Percentiles rank a stretch among this genome's conserved stretches.
phyloP scores from a whole-genome alignment of 2,888 invertebrate species.

The Diarsia mendica region DNA sequence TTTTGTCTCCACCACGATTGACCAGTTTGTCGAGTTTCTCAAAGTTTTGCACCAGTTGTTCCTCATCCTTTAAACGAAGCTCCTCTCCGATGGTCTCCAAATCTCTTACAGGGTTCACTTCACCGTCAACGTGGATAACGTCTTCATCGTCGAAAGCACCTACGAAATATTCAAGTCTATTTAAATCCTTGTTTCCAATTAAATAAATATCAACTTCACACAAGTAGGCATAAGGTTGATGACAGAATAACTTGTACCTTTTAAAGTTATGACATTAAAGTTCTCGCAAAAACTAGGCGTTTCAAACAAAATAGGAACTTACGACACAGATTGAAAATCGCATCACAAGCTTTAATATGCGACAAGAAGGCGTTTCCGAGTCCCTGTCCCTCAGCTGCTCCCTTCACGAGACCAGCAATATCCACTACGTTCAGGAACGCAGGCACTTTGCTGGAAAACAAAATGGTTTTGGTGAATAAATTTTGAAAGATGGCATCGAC shows the following conservation, averaged over 20 bases:
- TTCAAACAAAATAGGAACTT: constrained; percentile 80
- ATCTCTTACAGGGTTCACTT: constrained; percentile 99
- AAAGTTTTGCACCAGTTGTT: constrained; percentile 94
- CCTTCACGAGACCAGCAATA: constrained; percentile 99
- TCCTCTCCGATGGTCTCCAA: constrained; percentile 99
- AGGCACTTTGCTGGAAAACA: constrained; percentile 95
- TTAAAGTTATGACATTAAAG: too few species aligned
- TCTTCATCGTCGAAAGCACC: constrained; percentile 99
- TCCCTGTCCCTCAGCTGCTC: constrained; percentile 99
- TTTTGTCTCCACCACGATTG: constrained; percentile 97
- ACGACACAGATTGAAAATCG: constrained; percentile 99
- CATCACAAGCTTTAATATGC: constrained; percentile 99
- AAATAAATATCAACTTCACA: background rate
- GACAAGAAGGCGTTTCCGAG: constrained; percentile 99
- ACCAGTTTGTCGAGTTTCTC: constrained; percentile 96
- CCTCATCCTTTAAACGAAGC: constrained; percentile 97
- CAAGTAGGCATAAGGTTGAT: background rate
- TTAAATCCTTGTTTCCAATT: background rate
- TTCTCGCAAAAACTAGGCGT: too few species aligned
- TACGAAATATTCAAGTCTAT: constrained; percentile 73
- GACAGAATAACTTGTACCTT: background rate
- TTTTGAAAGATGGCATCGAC: background rate
- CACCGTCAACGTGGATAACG: constrained; percentile 99
- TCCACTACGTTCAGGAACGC: constrained; percentile 99
- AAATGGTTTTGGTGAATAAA: background rate